Evolutionary conservation across 53 echinoderm and acorn worm species (phyloP), one percentile per base, ranked within the genome.

Genomic region (Crossaster papposus): DNA sequence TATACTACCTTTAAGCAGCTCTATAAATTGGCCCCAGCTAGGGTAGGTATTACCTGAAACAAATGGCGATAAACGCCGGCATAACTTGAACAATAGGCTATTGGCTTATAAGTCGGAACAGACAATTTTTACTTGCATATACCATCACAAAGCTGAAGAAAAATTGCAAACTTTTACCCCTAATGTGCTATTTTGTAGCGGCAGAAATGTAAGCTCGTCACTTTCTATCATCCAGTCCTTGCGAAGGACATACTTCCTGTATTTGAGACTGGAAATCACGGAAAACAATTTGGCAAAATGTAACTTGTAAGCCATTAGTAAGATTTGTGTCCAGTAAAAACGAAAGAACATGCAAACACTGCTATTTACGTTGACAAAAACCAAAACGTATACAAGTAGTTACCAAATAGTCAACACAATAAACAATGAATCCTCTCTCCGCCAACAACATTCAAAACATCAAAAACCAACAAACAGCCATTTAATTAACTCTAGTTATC

Each of bases 211-310:
- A 1, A 96, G 81, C 14, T 90, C 92, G 4, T 93, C 85, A 29
- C 91, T 86, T 34, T 96, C 92, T 29, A 96, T 93, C 63, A 93
- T 15, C 96, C 96, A 96, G 64, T 96, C 96, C 12, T 89, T 91
- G 32, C 95, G 81, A 30, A 89, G 90, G 38, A 95, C 54, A 70
- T 92, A 95, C 82, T 90, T 90, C 32, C 92, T 54, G 89, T 95
- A 96, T 64, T 92, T 93, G 2, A 93, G 11, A 35, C 96, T 96
- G 90, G 31, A 77, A 53, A 36, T 15, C n/a, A n/a, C n/a, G 77
- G 65, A 44, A 44, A 44, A 9, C 5, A 44, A 44, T 44, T 44
- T 44, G 44, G 1, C 44, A 44, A 44, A 44, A 44, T 44, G 44
- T 4, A 17, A 58, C 14, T 3, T 44, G 44, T 4, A 17, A 58